Evolutionary conservation across 2,113 vertebrate species (phyloP), one percentile per base, ranked within the genome.

Genomic region (Hyaena hyaena): DNA sequence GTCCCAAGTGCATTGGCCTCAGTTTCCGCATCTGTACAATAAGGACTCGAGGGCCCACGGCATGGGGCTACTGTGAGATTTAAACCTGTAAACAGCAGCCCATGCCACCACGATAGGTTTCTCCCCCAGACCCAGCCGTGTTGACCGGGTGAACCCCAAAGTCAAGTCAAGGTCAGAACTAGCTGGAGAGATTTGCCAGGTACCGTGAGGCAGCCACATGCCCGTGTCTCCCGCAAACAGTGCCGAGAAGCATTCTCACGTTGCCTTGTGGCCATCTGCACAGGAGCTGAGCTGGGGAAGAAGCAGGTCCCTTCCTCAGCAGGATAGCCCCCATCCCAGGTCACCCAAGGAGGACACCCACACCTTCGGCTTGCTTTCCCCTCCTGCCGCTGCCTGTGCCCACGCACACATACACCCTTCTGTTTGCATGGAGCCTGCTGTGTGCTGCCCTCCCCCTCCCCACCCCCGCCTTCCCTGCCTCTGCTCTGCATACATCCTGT

Each of bases 191-290:
- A 9, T 45, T 4, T 35, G 45, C 9, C 10, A 68, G 53, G 23
- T 0, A 1, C n/a, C 0, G 7, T 0, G 2, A 61, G n/a, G 17
- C 39, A 26, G 45, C 11, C 1, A 1, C 0, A 0, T 0, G 35
- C 45, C 2, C 0, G 12, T 10, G 7, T 19, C 31, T 80, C 43
- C 50, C 6, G 39, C 53, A 21, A 17, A 76, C 39, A 43, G 28
- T 3, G 0, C 17, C 10, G 1, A 23, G 26, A 23, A 88, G 8
- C 19, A 15, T 5, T 14, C 2, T 24, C 6, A 1, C 3, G 0
- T 2, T 7, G 31, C 6, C 35, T n/a, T 12, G 19, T 14, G 45
- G 48, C 74, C 89, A 0, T 33, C n/a, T 2, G 21, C 23, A 31
- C 14, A 24, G 77, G 10, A 61, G 63, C 63, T 4, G 14, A 87